These are phyloP conservation scores for Empis livida DNA, from an alignment of 2,888 invertebrate genomes.

Conservation along the genomic window DNA sequence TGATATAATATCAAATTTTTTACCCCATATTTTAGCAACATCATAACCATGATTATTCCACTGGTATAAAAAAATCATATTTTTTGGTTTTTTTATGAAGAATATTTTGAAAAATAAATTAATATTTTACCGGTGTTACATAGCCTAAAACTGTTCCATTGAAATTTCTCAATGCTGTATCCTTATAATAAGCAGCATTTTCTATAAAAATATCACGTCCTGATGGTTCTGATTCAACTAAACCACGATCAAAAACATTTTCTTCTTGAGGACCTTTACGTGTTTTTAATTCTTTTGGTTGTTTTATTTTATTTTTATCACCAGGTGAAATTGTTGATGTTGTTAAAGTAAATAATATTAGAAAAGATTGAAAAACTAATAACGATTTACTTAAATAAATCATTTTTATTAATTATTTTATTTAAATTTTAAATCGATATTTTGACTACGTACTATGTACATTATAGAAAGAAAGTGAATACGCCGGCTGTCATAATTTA, in stretches of 20 bases:
- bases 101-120: not conserved
- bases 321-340: slow-evolving; percentile 24
- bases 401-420: too few relatives aligned
- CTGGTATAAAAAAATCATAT: slow-evolving; percentile 39
- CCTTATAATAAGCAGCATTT: slow-evolving; percentile 59
- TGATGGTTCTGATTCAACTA: slow-evolving; percentile 48
- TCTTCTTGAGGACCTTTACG: slow-evolving; percentile 44
- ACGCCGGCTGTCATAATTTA: too few relatives aligned
- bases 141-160: slow-evolving; percentile 72
- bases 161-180: slow-evolving; percentile 51
- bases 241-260: slow-evolving; percentile 54
- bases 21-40: slow-evolving; percentile 75
- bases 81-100: not conserved
- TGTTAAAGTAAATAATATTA: not conserved
- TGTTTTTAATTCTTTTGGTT: slow-evolving; percentile 19
- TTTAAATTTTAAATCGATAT: too few relatives aligned
- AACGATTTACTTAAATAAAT: not conserved
- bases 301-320: slow-evolving; percentile 20
- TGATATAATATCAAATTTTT: slow-evolving; percentile 80
- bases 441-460: too few relatives aligned
- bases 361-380: not conserved
- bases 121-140: slow-evolving; percentile 67
- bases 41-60: slow-evolving; percentile 95
- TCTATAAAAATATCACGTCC: slow-evolving; percentile 60
- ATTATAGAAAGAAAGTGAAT: too few relatives aligned